Evolutionary conservation across 2,888 invertebrate species (phyloP).

Genomic region (Agrilus mali): DNA sequence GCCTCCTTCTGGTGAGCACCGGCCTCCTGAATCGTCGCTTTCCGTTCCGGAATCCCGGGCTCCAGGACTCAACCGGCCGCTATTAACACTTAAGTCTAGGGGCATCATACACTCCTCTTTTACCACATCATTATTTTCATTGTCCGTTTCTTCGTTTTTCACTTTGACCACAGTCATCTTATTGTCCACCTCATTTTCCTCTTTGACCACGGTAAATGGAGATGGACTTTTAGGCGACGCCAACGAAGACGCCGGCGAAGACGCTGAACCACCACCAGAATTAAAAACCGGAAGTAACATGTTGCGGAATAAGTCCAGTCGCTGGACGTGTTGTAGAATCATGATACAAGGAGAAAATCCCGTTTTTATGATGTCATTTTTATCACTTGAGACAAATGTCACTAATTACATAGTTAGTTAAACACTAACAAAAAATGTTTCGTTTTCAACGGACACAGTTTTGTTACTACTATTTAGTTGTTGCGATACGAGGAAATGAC

Average conservation of each 20-base stretch:
- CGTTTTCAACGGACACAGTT: too few relatives aligned
- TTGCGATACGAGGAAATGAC: too few relatives aligned
- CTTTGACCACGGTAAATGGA: constrained; percentile 18
- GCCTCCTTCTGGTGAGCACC: constrained; percentile 49
- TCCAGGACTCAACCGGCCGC: constrained; percentile 35
- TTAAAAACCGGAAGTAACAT: constrained; percentile 15
- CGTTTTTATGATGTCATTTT: too few relatives aligned
- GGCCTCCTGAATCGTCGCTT: constrained; percentile 68
- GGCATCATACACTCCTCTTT: constrained; percentile 45
- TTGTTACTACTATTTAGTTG: too few relatives aligned
- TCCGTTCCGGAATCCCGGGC: constrained; percentile 57
- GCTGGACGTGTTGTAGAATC: constrained; percentile 26
- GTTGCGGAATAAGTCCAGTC: constrained; percentile 14
- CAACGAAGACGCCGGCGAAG: constrained; percentile 11
- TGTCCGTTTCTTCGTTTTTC: constrained; percentile 10
- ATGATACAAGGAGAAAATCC: constrained; percentile 4
- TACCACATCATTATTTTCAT: constrained; percentile 31
- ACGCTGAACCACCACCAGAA: constrained; percentile 4
- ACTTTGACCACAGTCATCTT: constrained; percentile 17
- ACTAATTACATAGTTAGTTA: too few relatives aligned
- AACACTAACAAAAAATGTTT: too few relatives aligned
- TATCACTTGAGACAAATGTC: too few relatives aligned
- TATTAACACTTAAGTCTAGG: constrained; percentile 61
- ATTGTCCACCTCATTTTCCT: constrained; percentile 15
- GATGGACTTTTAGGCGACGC: constrained; percentile 16